A percentile compares a stretch with the other conserved stretches of the same genome.
These are phyloP conservation scores for Lordiphosa mommai DNA, from an alignment of 1,140 invertebrate genomes.

Conservation along the genomic window DNA sequence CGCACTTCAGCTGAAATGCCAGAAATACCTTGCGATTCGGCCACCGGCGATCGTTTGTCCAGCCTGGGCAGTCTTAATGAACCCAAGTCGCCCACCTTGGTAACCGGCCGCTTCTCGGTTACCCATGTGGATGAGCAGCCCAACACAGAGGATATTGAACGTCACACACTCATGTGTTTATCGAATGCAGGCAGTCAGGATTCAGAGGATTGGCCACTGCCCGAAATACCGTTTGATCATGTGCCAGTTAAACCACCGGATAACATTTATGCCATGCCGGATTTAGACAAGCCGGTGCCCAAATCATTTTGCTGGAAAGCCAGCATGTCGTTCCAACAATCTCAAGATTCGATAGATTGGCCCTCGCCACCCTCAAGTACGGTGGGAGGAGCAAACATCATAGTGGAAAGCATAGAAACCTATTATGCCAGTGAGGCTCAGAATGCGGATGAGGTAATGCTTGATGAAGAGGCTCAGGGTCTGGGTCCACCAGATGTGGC, in stretches of 20 bases:
- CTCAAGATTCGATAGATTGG: slow-evolving; percentile 86
- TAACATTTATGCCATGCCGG: slow-evolving; percentile 64
- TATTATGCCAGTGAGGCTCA: slow-evolving; percentile 90
- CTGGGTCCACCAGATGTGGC: slow-evolving; percentile 80
- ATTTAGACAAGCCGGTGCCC: slow-evolving; percentile 74
- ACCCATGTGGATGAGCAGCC: slow-evolving; percentile 71
- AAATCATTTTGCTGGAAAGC: slow-evolving; percentile 78
- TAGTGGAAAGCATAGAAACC: slow-evolving; percentile 90
- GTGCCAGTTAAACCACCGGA: slow-evolving; percentile 72
- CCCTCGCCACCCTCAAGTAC: slow-evolving; percentile 88
- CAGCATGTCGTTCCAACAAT: slow-evolving; percentile 71
- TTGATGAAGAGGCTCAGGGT: slow-evolving; percentile 81
- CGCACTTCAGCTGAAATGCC: slow-evolving; percentile 90
- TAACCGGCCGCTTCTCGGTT: slow-evolving; percentile 76
- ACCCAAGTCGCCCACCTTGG: slow-evolving; percentile 80
- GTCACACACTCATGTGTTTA: slow-evolving; percentile 71
- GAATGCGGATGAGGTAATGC: slow-evolving; percentile 84
- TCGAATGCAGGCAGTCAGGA: slow-evolving; percentile 82
- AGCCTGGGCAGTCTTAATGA: slow-evolving; percentile 79
- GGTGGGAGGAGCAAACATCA: slow-evolving; percentile 82
- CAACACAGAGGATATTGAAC: slow-evolving; percentile 56
- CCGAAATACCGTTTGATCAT: slow-evolving; percentile 82
- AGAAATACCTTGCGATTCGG: slow-evolving; percentile 87
- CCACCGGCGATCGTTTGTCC: slow-evolving; percentile 76
- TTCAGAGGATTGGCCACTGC: slow-evolving; percentile 86